phyloP scores from a whole-genome alignment of 2,888 invertebrate genomes.

The Tridacna gigas region DNA sequence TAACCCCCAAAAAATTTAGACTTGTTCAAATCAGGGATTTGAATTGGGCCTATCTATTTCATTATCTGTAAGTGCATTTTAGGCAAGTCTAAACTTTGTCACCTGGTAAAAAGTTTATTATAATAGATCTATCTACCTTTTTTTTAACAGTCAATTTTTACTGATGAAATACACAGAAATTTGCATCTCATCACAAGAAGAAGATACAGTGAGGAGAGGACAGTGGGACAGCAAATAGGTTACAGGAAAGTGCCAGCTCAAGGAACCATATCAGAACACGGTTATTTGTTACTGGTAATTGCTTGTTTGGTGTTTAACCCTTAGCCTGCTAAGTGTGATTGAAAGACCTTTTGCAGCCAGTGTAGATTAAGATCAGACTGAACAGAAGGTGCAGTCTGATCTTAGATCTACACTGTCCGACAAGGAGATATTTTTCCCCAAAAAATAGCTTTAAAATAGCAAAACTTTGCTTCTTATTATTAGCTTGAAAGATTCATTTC shows the following conservation, averaged over 20 bases:
- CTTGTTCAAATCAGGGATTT: no score
- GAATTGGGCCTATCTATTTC: no score
- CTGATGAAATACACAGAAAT: no score
- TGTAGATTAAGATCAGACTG: background rate
- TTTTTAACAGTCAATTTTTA: no score
- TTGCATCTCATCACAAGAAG: background rate
- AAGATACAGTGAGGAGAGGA: conserved; percentile 3
- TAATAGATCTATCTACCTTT: no score
- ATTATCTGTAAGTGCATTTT: no score
- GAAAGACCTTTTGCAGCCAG: background rate
- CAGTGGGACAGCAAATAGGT: background rate
- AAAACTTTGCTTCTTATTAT: background rate
- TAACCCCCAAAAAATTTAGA: no score
- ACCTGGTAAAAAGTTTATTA: no score
- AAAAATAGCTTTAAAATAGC: background rate
- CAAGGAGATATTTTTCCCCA: background rate
- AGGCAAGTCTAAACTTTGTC: no score
- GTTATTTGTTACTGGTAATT: conserved; percentile 15
- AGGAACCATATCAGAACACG: background rate
- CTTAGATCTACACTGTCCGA: background rate
- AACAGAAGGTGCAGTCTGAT: background rate
- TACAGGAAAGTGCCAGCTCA: background rate
- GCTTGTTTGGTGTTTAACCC: no score
- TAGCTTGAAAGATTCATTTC: no score
- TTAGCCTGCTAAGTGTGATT: background rate